Evolutionary conservation across 2,797 vertebrate genomes (phyloP).

Genomic region (Cryptoblepharus egeriae): DNA sequence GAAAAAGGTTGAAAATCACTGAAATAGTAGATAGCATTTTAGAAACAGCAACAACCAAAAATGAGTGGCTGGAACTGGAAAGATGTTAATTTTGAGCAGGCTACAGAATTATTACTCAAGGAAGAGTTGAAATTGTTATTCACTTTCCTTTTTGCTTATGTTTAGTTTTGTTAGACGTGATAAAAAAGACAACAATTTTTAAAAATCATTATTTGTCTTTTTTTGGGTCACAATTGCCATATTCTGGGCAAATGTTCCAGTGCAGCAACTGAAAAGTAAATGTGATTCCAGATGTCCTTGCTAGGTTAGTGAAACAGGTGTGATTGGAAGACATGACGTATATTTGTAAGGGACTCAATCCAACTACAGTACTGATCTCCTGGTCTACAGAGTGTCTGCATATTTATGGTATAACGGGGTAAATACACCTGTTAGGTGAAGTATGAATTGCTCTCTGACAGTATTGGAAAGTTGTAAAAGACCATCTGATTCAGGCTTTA

Average conservation of each 20-base stretch:
- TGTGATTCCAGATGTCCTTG: neutral
- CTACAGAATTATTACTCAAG: neutral
- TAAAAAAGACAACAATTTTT: neutral
- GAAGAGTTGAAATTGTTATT: neutral
- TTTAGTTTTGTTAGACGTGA: neutral
- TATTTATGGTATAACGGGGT: neutral
- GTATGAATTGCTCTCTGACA: neutral
- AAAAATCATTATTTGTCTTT: neutral
- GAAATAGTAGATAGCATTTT: neutral
- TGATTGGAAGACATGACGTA: neutral
- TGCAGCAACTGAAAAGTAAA: neutral
- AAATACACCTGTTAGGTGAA: neutral
- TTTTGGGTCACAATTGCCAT: neutral
- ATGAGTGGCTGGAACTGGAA: slow-evolving; percentile 5
- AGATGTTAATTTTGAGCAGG: slow-evolving; percentile 10
- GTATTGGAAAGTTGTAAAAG: neutral
- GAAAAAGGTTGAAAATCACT: too few species aligned
- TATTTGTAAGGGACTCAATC: neutral
- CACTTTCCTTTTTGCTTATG: neutral
- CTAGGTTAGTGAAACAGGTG: neutral
- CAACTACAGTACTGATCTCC: neutral
- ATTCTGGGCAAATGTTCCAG: neutral
- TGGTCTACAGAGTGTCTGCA: neutral
- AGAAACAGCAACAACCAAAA: neutral
- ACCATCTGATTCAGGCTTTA: neutral